Conservation (phyloP, 1,140 invertebrate species). For the Caenorhabditis tropicalis region DNA sequence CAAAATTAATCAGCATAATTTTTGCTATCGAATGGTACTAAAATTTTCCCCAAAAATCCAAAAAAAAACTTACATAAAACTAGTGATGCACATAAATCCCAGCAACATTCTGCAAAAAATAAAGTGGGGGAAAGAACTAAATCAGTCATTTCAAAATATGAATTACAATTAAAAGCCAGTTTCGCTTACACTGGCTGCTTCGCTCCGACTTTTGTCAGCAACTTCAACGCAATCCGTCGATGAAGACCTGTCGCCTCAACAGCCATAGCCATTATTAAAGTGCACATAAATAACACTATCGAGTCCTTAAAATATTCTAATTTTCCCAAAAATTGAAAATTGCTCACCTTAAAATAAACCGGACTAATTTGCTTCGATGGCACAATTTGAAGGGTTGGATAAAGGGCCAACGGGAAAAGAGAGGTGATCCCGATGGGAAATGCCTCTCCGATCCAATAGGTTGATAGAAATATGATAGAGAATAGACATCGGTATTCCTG, state of each 20-base stretch:
- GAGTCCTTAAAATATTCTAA: slow-evolving; percentile 57
- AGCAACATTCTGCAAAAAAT: slow-evolving; percentile 28
- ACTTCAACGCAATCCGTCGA: slow-evolving; percentile 72
- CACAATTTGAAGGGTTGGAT: slow-evolving; percentile 67
- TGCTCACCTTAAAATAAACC: slow-evolving; percentile 29
- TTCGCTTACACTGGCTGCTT: slow-evolving; percentile 64
- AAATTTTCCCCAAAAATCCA: too few species aligned
- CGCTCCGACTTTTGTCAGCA: slow-evolving; percentile 71
- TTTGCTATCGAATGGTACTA: too few species aligned
- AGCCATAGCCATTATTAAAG: slow-evolving; percentile 72
- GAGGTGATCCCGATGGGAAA: slow-evolving; percentile 72
- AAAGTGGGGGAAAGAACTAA: neutral
- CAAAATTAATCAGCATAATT: too few species aligned
- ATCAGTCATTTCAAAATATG: too few species aligned
- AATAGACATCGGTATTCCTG: slow-evolving; percentile 57
- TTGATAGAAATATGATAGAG: slow-evolving; percentile 45
- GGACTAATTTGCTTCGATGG: slow-evolving; percentile 66
- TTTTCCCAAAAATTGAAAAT: neutral
- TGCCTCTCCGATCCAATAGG: slow-evolving; percentile 72
- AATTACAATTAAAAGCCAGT: neutral
- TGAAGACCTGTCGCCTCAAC: slow-evolving; percentile 74
- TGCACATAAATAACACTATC: slow-evolving; percentile 68
- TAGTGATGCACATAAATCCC: slow-evolving; percentile 24
- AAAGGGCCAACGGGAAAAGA: slow-evolving; percentile 71
- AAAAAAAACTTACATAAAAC: neutral